Conservation (phyloP, 2,113 vertebrate species). For the Cyphomyrus plagiostoma region DNA sequence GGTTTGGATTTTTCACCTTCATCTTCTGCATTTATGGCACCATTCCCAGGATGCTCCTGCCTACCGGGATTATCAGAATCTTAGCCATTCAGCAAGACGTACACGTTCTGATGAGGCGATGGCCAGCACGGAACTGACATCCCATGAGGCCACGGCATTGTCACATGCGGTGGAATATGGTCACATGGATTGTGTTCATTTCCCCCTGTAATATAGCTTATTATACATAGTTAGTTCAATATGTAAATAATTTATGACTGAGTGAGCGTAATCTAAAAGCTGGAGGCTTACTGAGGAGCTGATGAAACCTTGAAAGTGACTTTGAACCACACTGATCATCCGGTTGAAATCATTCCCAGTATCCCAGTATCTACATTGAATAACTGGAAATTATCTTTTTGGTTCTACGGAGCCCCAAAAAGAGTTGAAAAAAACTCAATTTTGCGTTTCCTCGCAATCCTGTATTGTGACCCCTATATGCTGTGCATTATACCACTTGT, state of each 20-base stretch:
- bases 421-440: neutral
- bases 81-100: neutral
- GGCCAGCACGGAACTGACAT: neutral
- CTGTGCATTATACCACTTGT: neutral
- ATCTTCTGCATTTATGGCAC: neutral
- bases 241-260: neutral
- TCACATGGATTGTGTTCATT: neutral
- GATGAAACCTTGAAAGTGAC: neutral
- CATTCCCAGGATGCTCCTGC: neutral
- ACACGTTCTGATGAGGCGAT: neutral
- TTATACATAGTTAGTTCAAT: neutral
- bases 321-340: neutral
- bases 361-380: neutral
- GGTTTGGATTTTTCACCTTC: neutral
- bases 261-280: neutral
- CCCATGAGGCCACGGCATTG: neutral
- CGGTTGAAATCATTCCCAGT: neutral
- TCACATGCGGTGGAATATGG: neutral
- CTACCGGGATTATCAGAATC: neutral
- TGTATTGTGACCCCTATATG: neutral
- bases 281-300: neutral
- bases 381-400: neutral
- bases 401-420: neutral
- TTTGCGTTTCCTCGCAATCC: neutral
- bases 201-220: neutral